A percentile compares a stretch with the other conserved stretches of the same genome.
Evolutionary conservation across 2,797 vertebrate species (phyloP).

Genomic region (Muraenolepis orangiensis): DNA sequence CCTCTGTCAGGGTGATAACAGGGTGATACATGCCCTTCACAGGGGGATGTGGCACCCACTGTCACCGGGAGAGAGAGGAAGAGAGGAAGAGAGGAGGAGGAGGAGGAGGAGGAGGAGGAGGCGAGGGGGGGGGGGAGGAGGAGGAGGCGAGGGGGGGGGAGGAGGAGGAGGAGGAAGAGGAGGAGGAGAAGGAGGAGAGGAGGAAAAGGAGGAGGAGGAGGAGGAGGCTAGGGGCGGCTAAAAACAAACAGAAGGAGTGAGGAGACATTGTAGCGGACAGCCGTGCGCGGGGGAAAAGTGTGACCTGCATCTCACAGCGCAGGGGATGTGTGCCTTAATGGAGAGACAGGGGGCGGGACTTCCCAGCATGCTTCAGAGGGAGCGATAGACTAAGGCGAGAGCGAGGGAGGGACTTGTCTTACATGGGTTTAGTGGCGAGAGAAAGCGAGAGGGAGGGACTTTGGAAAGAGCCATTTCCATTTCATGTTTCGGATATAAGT

Average conservation of each 20-base stretch:
- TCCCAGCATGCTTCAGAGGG: neutral
- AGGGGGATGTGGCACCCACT: constrained; percentile 53
- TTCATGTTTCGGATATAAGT: neutral
- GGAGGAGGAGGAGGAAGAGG: constrained; percentile 33
- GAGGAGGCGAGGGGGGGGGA: constrained; percentile 41
- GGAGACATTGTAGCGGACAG: constrained; percentile 45
- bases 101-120: constrained; percentile 21
- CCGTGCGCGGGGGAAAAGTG: constrained; percentile 22
- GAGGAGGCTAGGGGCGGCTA: constrained; percentile 41
- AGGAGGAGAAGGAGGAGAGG: constrained; percentile 37
- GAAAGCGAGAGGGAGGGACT: too few relatives aligned
- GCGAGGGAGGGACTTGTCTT: too few relatives aligned
- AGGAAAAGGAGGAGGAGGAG: constrained; percentile 34
- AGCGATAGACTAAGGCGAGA: neutral
- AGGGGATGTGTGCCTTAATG: too few relatives aligned
- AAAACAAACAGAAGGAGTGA: neutral
- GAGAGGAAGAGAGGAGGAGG: too few relatives aligned
- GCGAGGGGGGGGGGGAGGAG: too few relatives aligned
- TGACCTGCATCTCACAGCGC: too few relatives aligned
- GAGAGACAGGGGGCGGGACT: neutral
- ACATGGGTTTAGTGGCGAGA: too few relatives aligned
- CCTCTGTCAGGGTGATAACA: constrained; percentile 28
- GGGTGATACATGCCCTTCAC: constrained; percentile 58
- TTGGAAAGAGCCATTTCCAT: neutral
- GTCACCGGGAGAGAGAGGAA: too few relatives aligned